Percentiles rank a stretch among this genome's conserved stretches.
phyloP scores from a whole-genome alignment of 2,888 invertebrate genomes.

The Pycnomerus fuliginosus region DNA sequence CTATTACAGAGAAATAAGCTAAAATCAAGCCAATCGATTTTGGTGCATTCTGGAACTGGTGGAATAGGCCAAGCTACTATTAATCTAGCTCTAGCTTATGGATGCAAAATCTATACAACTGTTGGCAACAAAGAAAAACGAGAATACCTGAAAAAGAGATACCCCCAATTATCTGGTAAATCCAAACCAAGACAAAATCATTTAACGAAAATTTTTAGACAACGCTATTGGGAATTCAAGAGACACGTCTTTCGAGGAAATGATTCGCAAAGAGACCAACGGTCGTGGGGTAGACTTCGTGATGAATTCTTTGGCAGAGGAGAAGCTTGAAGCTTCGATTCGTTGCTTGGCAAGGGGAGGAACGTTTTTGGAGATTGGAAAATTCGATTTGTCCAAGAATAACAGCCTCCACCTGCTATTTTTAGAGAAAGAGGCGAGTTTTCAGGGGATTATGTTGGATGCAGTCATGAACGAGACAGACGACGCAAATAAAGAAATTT shows the following conservation, averaged over 20 bases:
- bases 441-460: conserved; percentile 79
- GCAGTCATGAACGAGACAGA: conserved; percentile 1
- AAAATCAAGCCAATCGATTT: too few relatives aligned
- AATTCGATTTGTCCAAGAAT: conserved; percentile 72
- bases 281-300: conserved; percentile 71
- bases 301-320: conserved; percentile 80
- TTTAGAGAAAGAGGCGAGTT: conserved; percentile 70
- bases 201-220: conserved; percentile 32
- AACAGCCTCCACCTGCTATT: conserved; percentile 61
- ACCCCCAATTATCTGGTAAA: conserved; percentile 47
- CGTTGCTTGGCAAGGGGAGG: conserved; percentile 61
- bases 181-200: background rate
- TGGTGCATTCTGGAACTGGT: conserved; percentile 63
- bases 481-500: too few relatives aligned
- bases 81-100: conserved; percentile 64
- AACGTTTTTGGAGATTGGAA: conserved; percentile 80
- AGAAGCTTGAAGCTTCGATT: conserved; percentile 74
- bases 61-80: conserved; percentile 82
- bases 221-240: conserved; percentile 66
- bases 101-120: conserved; percentile 69
- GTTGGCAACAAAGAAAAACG: conserved; percentile 67
- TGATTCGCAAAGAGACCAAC: conserved; percentile 76
- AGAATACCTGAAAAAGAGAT: conserved; percentile 60
- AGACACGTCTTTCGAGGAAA: conserved; percentile 81
- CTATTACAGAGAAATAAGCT: too few relatives aligned